Evolutionary conservation across 2,113 vertebrate genomes (phyloP).

Genomic region (Neotragus moschatus): DNA sequence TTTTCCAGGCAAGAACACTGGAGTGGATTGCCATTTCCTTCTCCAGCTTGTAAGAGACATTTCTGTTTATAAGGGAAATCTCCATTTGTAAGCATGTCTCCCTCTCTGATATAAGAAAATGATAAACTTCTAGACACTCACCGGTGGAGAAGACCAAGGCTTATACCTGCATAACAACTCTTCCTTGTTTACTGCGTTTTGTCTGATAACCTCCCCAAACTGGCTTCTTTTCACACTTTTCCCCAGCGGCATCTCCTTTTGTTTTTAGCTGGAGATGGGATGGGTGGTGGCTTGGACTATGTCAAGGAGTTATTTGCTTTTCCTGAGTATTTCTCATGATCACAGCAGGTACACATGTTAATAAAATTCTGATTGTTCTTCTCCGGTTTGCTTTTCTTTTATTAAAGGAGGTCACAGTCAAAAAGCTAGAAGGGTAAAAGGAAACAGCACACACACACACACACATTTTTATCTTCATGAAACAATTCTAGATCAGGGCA

Average conservation of each 20-base stretch:
- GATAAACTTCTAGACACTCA: not conserved
- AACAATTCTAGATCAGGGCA: not conserved
- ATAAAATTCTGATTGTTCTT: not conserved
- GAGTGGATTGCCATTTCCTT: not conserved
- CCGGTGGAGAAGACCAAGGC: not conserved
- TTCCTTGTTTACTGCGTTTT: not conserved
- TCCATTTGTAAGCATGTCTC: not conserved
- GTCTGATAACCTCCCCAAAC: not conserved
- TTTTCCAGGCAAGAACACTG: not conserved
- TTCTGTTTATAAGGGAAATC: not conserved
- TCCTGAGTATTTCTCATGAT: not conserved
- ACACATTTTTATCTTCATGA: not conserved
- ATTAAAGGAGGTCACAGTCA: not conserved
- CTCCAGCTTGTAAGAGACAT: not conserved
- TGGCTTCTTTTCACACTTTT: not conserved
- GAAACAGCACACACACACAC: not conserved
- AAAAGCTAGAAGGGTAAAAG: not conserved
- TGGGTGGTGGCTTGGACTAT: not conserved
- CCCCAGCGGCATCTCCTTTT: not conserved
- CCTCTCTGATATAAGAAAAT: not conserved
- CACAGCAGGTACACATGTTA: no score
- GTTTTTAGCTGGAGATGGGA: not conserved
- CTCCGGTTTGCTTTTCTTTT: not conserved
- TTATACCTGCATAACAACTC: no score
- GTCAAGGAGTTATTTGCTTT: not conserved